phyloP scores from a whole-genome alignment of 2,797 vertebrate genomes.

The Parauchenoglanis punctatus region DNA sequence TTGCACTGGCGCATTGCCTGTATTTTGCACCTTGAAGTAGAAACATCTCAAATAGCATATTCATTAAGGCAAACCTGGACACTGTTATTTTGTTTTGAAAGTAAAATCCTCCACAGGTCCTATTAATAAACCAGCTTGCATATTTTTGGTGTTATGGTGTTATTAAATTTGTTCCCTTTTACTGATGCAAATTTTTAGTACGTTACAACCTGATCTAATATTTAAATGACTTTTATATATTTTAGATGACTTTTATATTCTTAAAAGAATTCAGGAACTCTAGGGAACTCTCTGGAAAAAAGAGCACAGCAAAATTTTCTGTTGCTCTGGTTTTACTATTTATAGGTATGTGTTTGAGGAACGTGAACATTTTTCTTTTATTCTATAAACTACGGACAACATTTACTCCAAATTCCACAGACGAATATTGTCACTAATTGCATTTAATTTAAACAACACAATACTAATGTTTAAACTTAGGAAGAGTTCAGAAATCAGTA shows the following conservation, averaged over 20 bases:
- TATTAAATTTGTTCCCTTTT: not conserved
- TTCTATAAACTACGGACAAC: too few relatives aligned
- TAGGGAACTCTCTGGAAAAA: too few relatives aligned
- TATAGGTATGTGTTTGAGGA: too few relatives aligned
- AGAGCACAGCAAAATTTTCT: too few relatives aligned
- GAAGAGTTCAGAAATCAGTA: too few relatives aligned
- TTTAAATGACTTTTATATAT: not conserved
- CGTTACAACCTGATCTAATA: not conserved
- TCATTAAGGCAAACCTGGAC: not conserved
- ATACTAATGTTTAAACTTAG: too few relatives aligned
- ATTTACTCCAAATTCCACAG: too few relatives aligned
- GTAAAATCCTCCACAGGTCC: not conserved
- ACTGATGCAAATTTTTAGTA: not conserved
- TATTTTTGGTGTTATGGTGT: not conserved
- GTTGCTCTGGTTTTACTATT: too few relatives aligned
- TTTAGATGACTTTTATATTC: not conserved
- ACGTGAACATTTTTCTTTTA: too few relatives aligned
- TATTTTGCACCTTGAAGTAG: not conserved
- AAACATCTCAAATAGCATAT: not conserved
- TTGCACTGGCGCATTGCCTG: not conserved
- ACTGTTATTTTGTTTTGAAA: not conserved
- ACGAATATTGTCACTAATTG: too few relatives aligned
- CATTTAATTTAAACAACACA: too few relatives aligned
- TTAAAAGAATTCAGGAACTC: not conserved
- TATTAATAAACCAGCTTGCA: not conserved